Conservation (phyloP, 2,113 vertebrate species). For the Isurus oxyrinchus region DNA sequence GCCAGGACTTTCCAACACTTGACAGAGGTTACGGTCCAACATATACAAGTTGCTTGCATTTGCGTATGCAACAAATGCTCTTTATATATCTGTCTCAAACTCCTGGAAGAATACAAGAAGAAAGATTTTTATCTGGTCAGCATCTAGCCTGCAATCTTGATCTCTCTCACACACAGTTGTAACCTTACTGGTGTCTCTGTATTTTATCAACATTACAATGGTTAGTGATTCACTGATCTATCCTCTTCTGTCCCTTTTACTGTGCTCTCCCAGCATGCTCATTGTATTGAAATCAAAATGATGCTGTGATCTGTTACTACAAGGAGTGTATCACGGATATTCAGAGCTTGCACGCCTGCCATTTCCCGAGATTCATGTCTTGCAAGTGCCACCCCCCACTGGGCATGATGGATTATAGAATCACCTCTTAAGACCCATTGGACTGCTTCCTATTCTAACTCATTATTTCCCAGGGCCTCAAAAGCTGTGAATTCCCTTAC, state of each 20-base stretch:
- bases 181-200: neutral
- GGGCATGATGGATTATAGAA: conserved; percentile 20
- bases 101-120: neutral
- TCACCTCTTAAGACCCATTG: conserved; percentile 2
- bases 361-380: conserved; percentile 16
- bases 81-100: neutral
- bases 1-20: too few relatives aligned
- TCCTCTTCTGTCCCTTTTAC: conserved; percentile 9
- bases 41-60: neutral
- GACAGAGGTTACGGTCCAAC: too few relatives aligned
- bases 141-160: neutral
- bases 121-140: neutral
- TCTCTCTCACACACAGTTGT: neutral
- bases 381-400: neutral
- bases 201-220: conserved; percentile 34
- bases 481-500: neutral
- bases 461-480: neutral
- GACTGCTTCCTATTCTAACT: conserved; percentile 1
- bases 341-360: neutral
- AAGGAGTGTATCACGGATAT: neutral
- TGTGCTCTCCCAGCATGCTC: conserved; percentile 27
- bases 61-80: neutral
- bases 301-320: conserved; percentile 29
- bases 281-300: conserved; percentile 34
- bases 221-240: conserved; percentile 18